Conservation (phyloP, 2,888 invertebrate genomes). For the Ischnura elegans region DNA sequence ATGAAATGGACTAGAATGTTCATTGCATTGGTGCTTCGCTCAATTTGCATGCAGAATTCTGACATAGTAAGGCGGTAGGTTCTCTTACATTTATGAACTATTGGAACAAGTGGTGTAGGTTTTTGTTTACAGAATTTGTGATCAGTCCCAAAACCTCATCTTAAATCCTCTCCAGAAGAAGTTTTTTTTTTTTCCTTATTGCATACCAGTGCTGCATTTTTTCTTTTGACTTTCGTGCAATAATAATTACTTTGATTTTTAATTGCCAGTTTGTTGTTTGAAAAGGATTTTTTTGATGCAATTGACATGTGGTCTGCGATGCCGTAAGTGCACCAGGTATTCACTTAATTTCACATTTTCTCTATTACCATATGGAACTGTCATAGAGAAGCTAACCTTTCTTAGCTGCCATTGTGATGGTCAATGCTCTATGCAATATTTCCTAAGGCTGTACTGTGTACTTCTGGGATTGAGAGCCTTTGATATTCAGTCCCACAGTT, state of each 20-base stretch:
- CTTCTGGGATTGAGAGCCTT: conserved; percentile 15
- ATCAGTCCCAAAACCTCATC: conserved; percentile 41
- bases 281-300: conserved; percentile 17
- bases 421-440: conserved; percentile 28
- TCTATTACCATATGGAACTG: background rate
- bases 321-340: background rate
- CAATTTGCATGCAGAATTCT: conserved; percentile 62
- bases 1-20: conserved; percentile 5
- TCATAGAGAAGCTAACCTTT: conserved; percentile 27
- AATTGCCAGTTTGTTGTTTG: conserved; percentile 19
- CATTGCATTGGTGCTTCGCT: conserved; percentile 65
- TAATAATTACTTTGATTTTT: conserved; percentile 45
- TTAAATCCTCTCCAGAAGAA: conserved; percentile 27
- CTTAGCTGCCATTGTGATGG: conserved; percentile 3
- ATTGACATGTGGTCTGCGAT: conserved; percentile 19
- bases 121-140: conserved; percentile 49
- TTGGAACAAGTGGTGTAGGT: conserved; percentile 58
- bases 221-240: conserved; percentile 57
- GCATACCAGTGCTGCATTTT: conserved; percentile 66
- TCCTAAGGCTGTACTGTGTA: background rate
- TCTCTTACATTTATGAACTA: conserved; percentile 53
- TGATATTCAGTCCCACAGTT: background rate
- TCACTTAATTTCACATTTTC: background rate
- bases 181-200: conserved; percentile 53
- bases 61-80: conserved; percentile 29